Evolutionary conservation across 2,113 vertebrate species (phyloP), one percentile per base, ranked within the genome.

Genomic region (Sylvia atricapilla): DNA sequence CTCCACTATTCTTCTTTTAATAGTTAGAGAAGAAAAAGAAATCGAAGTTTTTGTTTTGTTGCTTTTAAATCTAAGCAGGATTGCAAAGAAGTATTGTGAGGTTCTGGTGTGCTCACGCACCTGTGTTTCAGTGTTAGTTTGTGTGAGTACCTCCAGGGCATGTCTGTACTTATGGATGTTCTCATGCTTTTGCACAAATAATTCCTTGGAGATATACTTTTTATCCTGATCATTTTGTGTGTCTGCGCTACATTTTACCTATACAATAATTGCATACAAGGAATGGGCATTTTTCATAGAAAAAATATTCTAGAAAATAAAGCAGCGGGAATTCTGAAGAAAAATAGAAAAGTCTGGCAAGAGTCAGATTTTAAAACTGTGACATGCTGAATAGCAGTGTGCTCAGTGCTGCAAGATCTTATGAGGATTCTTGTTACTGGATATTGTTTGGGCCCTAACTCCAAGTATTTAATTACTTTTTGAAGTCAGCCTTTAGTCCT

Each of bases 21-120:
- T 95, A 95, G 77, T 97, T 96, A 58, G 89, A 97, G 95, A 95
- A 96, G 89, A 95, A 92, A 97, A 95, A 96, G 84, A 87, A 97
- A 91, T 77, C 7, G 13, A 31, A 76, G 6, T 7, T 95, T 96
- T 96, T 95, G 72, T 95, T 98, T 97, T 88, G 59, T 67, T 90
- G 63, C 50, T 95, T 96, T 96, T 94, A 97, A 96, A 96, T 50
- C 27, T 87, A 73, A 77, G 39, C 68, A 58, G 39, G 52, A 94
- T 82, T 96, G 96, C 85, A 94, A 89, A 87, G 73, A 81, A 79
- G 46, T 81, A 44, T 69, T 49, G 21, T 81, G 72, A 60, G 55
- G 23, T 86, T 76, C 22, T 95, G 41, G 28, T 75, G 46, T 75
- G 28, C 43, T 58, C 43, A 88, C 2, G 0, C 92, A 94, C 90